Percentiles rank a stretch among this genome's conserved stretches.
These are phyloP conservation scores for Fragum whitleyi DNA, from an alignment of 2,888 invertebrate genomes.

Conservation along the genomic window DNA sequence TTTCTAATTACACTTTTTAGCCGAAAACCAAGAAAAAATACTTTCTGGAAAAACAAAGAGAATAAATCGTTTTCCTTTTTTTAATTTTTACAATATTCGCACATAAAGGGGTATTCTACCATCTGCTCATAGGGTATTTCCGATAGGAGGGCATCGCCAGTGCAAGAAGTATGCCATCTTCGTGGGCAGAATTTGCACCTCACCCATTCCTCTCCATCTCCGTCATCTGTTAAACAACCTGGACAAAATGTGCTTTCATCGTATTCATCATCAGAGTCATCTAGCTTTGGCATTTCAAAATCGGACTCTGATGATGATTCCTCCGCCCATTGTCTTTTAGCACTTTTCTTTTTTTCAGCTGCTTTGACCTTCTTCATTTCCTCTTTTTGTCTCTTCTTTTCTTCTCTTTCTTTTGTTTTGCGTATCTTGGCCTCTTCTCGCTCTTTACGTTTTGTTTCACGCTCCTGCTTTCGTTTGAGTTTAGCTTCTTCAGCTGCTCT, in stretches of 20 bases:
- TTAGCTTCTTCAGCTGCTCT: constrained; percentile 11
- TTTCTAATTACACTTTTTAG: no score
- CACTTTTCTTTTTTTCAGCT: background rate
- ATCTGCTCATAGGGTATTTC: constrained; percentile 13
- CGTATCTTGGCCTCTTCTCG: background rate
- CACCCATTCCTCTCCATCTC: background rate
- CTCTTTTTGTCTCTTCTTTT: background rate
- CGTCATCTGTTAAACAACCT: background rate
- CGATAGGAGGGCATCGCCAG: background rate
- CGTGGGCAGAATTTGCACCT: background rate
- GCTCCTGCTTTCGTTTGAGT: constrained; percentile 17
- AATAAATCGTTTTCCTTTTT: no score
- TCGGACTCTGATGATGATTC: constrained; percentile 3
- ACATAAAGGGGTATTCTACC: background rate
- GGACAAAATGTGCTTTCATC: background rate
- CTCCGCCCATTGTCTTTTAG: background rate
- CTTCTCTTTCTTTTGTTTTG: constrained; percentile 12
- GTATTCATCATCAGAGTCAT: constrained; percentile 7
- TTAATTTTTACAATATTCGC: background rate
- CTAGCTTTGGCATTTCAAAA: background rate
- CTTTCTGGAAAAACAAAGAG: no score
- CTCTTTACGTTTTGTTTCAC: constrained; percentile 1
- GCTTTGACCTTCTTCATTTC: background rate
- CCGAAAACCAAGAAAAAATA: no score
- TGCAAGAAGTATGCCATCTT: constrained; percentile 1